These are phyloP conservation scores for Hypothenemus hampei DNA, from an alignment of 1,140 invertebrate species.

Conservation along the genomic window DNA sequence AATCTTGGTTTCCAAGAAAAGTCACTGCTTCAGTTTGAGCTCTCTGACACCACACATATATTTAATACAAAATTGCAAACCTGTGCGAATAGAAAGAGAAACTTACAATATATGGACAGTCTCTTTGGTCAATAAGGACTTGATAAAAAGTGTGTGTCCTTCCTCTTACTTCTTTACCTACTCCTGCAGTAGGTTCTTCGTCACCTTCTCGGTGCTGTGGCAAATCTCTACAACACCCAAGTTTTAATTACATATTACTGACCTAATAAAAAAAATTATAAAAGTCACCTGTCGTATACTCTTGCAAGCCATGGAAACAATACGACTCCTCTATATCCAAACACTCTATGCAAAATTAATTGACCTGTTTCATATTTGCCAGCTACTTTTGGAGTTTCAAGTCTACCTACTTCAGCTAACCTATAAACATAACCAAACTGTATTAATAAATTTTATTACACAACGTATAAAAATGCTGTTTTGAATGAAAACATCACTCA, in stretches of 20 bases:
- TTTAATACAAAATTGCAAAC: too few relatives aligned
- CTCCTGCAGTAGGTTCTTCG: conserved; percentile 44
- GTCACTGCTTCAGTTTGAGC: conserved; percentile 96
- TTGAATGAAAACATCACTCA: conserved; percentile 3
- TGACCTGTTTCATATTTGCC: conserved; percentile 95
- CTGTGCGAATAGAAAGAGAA: neutral
- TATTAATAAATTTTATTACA: neutral
- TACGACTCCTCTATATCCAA: conserved; percentile 92
- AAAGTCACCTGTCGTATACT: conserved; percentile 73
- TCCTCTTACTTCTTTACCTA: conserved; percentile 84
- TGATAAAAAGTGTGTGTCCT: conserved; percentile 93
- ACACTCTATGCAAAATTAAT: conserved; percentile 90
- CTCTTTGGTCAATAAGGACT: conserved; percentile 92
- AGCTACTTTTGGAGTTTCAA: conserved; percentile 76
- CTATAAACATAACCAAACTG: conserved; percentile 46
- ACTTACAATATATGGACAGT: conserved; percentile 88
- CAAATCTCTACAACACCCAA: conserved; percentile 58
- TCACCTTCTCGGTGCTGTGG: conserved; percentile 47
- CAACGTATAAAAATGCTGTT: neutral
- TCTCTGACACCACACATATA: conserved; percentile 59
- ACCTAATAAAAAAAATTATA: neutral
- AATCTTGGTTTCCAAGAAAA: conserved; percentile 94
- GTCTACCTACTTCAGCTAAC: conserved; percentile 72
- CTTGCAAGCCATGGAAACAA: conserved; percentile 92
- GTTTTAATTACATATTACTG: neutral